A percentile compares a stretch with the other conserved stretches of the same genome.
Evolutionary conservation across 2,113 vertebrate genomes (phyloP).

Genomic region (Hippoglossus stenolepis): DNA sequence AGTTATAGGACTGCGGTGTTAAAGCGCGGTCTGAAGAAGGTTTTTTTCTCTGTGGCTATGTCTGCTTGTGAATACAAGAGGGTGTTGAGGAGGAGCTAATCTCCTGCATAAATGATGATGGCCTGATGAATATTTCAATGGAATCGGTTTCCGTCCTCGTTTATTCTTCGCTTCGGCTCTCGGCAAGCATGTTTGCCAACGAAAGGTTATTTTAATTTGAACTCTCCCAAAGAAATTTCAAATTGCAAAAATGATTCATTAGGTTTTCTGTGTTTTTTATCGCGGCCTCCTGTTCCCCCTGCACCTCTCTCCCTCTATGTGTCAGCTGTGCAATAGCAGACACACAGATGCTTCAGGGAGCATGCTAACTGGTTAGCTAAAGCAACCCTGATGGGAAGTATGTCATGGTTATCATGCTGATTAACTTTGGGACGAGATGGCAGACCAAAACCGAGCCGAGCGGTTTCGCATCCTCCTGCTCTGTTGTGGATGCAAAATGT

Average conservation of each 20-base stretch:
- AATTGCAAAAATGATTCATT: conserved; percentile 79
- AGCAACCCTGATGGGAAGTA: conserved; percentile 55
- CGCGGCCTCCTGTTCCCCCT: conserved; percentile 5
- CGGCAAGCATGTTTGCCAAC: conserved; percentile 77
- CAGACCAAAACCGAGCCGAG: conserved; percentile 69
- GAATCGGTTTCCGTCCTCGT: conserved; percentile 76
- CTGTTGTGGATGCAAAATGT: conserved; percentile 78
- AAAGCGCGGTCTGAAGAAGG: conserved; percentile 29
- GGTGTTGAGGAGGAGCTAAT: conserved; percentile 83
- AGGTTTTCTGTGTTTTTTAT: conserved; percentile 70
- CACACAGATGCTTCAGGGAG: conserved; percentile 48
- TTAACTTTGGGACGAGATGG: conserved; percentile 67
- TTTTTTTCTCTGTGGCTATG: conserved; percentile 58
- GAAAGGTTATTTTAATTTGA: conserved; percentile 86
- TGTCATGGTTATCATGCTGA: conserved; percentile 58
- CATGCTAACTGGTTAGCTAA: conserved; percentile 64
- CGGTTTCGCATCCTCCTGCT: conserved; percentile 68
- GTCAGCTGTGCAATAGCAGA: conserved; percentile 55
- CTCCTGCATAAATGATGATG: conserved; percentile 86
- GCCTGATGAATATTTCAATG: conserved; percentile 85
- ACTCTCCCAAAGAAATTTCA: conserved; percentile 70
- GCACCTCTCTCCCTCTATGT: not conserved
- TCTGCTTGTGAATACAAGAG: conserved; percentile 77
- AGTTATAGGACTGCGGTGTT: conserved; percentile 35
- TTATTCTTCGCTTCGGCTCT: conserved; percentile 73